phyloP scores from a whole-genome alignment of 2,888 invertebrate species.

The Pristionchus maxplancki region DNA sequence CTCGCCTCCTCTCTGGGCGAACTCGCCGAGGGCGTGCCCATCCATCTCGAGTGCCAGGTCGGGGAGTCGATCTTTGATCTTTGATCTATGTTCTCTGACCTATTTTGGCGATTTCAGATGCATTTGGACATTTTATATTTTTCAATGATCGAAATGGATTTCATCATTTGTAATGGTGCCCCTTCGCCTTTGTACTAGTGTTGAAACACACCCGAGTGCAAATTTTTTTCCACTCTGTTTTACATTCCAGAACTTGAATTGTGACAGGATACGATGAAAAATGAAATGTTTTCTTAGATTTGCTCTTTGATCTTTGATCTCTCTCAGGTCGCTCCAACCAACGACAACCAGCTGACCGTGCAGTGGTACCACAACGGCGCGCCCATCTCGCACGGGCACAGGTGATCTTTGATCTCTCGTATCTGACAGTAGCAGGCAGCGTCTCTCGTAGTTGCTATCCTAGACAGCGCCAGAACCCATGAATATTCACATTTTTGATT shows the following conservation, averaged over 20 bases:
- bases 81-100: not conserved
- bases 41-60: constrained; percentile 92
- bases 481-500: too few relatives aligned
- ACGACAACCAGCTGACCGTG: constrained; percentile 88
- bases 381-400: constrained; percentile 82
- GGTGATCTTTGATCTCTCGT: constrained; percentile 50
- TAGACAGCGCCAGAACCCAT: too few relatives aligned
- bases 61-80: not conserved
- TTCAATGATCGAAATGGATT: too few relatives aligned
- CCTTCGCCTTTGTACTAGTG: not conserved
- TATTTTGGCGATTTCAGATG: not conserved
- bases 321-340: constrained; percentile 86
- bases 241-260: not conserved
- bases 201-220: not conserved
- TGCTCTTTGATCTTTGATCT: not conserved
- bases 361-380: constrained; percentile 94
- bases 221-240: not conserved
- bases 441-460: too few relatives aligned
- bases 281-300: not conserved
- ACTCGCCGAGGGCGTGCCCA: constrained; percentile 90
- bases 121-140: too few relatives aligned
- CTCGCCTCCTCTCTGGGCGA: constrained; percentile 87
- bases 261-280: too few relatives aligned
- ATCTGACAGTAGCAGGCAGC: too few relatives aligned
- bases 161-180: too few relatives aligned